Percentiles rank a stretch among this genome's conserved stretches.
Evolutionary conservation across 2,113 vertebrate genomes (phyloP).

Genomic region (Uria aalge): DNA sequence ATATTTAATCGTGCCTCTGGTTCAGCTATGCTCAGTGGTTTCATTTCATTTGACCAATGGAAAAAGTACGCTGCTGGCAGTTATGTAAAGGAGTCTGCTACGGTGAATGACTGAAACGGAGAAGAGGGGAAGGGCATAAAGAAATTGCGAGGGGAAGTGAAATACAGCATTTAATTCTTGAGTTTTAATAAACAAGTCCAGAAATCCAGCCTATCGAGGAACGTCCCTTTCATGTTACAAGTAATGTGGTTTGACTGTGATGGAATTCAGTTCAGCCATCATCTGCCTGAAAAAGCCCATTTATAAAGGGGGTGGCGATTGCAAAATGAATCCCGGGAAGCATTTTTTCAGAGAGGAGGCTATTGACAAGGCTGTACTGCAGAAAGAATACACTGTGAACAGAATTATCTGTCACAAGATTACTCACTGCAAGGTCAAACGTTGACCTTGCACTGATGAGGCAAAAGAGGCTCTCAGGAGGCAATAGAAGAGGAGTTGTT

Average conservation of each 20-base stretch:
- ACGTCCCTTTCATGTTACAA: background rate
- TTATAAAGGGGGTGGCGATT: background rate
- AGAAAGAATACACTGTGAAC: slow-evolving; percentile 10
- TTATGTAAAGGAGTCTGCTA: background rate
- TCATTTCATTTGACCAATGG: background rate
- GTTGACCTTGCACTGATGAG: slow-evolving; percentile 9
- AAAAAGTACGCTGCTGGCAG: background rate
- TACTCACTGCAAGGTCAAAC: slow-evolving; percentile 43
- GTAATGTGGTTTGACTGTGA: background rate
- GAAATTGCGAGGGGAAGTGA: background rate
- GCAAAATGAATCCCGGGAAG: slow-evolving; percentile 21
- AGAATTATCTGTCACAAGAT: slow-evolving; percentile 43
- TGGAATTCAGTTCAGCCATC: slow-evolving; percentile 16
- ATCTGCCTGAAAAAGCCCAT: slow-evolving; percentile 27
- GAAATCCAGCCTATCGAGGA: background rate
- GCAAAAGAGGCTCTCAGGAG: slow-evolving; percentile 33
- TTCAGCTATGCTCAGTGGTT: background rate
- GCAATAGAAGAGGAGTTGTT: slow-evolving; percentile 30
- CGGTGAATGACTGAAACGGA: background rate
- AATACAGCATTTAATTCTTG: background rate
- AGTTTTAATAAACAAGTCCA: slow-evolving; percentile 16
- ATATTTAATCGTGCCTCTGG: background rate
- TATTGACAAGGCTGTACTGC: slow-evolving; percentile 17
- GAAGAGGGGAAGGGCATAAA: background rate
- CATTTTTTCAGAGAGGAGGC: slow-evolving; percentile 18